Conservation (phyloP, 1,140 invertebrate genomes). For the Anthonomus grandis region DNA sequence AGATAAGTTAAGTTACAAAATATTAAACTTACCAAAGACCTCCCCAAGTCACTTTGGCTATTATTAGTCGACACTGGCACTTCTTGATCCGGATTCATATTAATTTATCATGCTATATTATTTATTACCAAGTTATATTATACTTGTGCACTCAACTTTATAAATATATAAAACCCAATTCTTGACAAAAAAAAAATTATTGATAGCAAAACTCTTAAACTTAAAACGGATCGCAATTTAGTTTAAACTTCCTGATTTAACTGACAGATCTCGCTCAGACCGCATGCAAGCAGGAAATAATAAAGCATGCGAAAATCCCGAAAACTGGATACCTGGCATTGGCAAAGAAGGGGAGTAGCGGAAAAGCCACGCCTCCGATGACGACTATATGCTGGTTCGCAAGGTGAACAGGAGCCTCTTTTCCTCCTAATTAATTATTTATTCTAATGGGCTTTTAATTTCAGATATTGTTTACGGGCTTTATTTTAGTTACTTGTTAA, state of each 20-base stretch:
- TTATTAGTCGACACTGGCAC: slow-evolving; percentile 33
- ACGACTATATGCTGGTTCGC: slow-evolving; percentile 34
- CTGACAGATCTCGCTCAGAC: slow-evolving; percentile 45
- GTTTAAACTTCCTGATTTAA: no score
- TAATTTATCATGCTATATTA: no score
- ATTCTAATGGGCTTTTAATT: slow-evolving; percentile 11
- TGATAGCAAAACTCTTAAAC: no score
- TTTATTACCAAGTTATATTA: no score
- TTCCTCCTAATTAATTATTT: slow-evolving; percentile 15
- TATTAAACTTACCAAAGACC: slow-evolving; percentile 16
- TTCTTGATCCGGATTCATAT: slow-evolving; percentile 48
- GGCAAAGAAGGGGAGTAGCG: slow-evolving; percentile 31
- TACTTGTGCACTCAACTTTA: no score
- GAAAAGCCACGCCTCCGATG: slow-evolving; percentile 40
- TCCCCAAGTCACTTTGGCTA: slow-evolving; percentile 10
- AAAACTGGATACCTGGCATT: slow-evolving; percentile 36
- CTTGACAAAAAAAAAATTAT: no score
- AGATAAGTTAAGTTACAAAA: neutral
- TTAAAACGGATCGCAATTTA: no score
- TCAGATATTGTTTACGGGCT: neutral
- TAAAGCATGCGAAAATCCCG: slow-evolving; percentile 30
- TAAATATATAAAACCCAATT: no score
- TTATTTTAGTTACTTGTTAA: no score
- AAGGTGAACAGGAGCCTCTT: slow-evolving; percentile 17
- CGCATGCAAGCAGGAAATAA: slow-evolving; percentile 37